Evolutionary conservation across 2,113 vertebrate species (phyloP), one percentile per base, ranked within the genome.

Genomic region (Ceratotherium simum): DNA sequence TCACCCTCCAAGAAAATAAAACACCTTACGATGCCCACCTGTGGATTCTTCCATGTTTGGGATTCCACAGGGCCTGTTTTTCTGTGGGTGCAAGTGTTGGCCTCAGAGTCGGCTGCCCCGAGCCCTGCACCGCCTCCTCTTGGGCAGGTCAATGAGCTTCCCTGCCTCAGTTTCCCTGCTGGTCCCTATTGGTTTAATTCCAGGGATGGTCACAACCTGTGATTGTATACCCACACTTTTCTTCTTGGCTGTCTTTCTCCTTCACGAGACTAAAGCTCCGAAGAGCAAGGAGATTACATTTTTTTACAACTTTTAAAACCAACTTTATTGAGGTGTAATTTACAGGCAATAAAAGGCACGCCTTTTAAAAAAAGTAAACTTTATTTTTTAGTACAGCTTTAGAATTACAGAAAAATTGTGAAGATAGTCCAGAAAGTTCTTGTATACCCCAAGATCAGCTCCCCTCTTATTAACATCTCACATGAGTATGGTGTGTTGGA

Each of bases 401-500:
- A 27, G 46, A 6, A n/a, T 48, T 62, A 3, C 16, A 51, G 79
- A 58, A 31, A 42, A 31, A 18, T 1, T 1, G n/a, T 5, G 9
- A 17, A 1, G 29, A 27, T 8, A 2, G 33, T 2, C 2, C 6
- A 0, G 42, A 6, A 1, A 25, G 48, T 9, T 23, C 18, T 21
- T 10, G 0, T 2, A 0, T 0, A 1, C 2, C 0, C 9, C 17
- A 2, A 1, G 12, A 33, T 39, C 14, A 17, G 70, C 11, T 12
- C 9, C 42, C 7, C 23, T 3, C 0, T 17, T 5, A 6, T 0
- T 2, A 12, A 36, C 29, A 0, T 9, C 60, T 76, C 75, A 10
- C 1, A 0, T 13, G 0, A 0, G 17, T 21, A 0, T 0, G 5
- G 39, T 0, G 6, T 3, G 1, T 42, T 23, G 5, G 56, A 6